Percentiles rank a stretch among this genome's conserved stretches.
Evolutionary conservation across 2,113 vertebrate genomes (phyloP).

Genomic region (Cervus canadensis): DNA sequence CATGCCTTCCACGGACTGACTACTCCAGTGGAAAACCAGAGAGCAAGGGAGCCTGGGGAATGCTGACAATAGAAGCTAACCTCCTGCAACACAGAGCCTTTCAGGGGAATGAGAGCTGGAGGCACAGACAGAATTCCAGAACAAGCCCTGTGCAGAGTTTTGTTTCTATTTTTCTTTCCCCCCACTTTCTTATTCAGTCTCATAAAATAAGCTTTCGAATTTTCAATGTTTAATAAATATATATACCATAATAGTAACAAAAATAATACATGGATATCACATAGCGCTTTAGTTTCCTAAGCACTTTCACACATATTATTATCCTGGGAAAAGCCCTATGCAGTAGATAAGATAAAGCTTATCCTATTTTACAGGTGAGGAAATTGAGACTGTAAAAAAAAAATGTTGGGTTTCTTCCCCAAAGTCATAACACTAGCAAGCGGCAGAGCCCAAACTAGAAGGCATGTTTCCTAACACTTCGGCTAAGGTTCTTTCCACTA

Average conservation of each 20-base stretch:
- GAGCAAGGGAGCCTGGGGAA: neutral
- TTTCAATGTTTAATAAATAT: constrained; percentile 13
- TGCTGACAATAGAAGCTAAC: neutral
- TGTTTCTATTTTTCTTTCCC: neutral
- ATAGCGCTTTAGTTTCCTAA: neutral
- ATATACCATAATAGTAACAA: neutral
- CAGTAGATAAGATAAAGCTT: neutral
- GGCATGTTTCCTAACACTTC: neutral
- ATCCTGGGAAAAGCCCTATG: neutral
- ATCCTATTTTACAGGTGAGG: neutral
- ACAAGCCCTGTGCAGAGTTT: neutral
- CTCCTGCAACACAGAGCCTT: neutral
- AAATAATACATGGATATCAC: neutral
- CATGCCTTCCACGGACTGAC: neutral
- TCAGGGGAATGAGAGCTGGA: neutral
- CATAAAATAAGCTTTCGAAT: neutral
- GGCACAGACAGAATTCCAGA: neutral
- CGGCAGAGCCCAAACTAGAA: neutral
- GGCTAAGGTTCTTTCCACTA: neutral
- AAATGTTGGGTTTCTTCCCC: neutral
- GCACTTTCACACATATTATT: neutral
- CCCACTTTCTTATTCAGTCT: neutral
- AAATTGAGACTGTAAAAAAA: neutral
- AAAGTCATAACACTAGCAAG: neutral
- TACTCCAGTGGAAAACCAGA: neutral